phyloP scores from a whole-genome alignment of 2,888 invertebrate genomes.

The Hydrotaea cyrtoneurina region DNA sequence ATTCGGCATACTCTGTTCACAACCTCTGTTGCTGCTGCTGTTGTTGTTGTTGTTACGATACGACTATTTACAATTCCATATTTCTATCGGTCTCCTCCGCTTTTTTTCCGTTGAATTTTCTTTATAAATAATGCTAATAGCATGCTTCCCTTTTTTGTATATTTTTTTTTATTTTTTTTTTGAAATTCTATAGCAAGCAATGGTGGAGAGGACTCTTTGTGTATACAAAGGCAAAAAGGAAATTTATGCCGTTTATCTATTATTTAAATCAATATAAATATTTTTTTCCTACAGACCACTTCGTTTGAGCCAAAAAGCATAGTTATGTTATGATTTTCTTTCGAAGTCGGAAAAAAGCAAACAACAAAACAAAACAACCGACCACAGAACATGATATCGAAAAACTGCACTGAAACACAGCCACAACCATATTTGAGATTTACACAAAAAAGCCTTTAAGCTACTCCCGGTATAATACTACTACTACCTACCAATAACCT shows the following conservation, averaged over 20 bases:
- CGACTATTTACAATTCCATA: constrained; percentile 30
- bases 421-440: constrained; percentile 23
- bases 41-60: not conserved
- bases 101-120: too few species aligned
- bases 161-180: constrained; percentile 23
- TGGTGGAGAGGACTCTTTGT: not conserved
- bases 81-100: not conserved
- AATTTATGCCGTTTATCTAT: constrained; percentile 64
- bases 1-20: constrained; percentile 7
- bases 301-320: constrained; percentile 53
- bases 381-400: constrained; percentile 29
- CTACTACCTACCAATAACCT: not conserved
- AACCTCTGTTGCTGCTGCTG: not conserved
- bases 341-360: not conserved
- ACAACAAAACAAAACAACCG: not conserved
- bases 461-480: constrained; percentile 46
- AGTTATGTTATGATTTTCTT: constrained; percentile 63
- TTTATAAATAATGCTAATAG: constrained; percentile 42
- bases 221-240: constrained; percentile 20
- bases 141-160: constrained; percentile 24
- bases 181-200: too few species aligned
- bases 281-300: not conserved
- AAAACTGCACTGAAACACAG: constrained; percentile 35
- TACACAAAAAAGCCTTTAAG: constrained; percentile 56
- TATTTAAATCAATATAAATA: constrained; percentile 62